Evolutionary conservation across 2,888 invertebrate genomes (phyloP), one percentile per base, ranked within the genome.

Genomic region (Tipula vernalis): DNA sequence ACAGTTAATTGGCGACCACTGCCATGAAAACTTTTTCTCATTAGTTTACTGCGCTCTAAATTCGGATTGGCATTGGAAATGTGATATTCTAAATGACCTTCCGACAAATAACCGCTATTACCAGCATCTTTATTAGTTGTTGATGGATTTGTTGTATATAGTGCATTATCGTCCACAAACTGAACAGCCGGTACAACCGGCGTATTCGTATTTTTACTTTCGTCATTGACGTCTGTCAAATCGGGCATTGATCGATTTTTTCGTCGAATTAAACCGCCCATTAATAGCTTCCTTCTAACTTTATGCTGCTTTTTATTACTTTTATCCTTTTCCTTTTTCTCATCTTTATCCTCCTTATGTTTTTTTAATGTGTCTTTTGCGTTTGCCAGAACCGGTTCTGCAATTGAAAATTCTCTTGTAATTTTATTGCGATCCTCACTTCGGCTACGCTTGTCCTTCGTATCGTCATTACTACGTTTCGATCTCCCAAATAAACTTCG

Each of bases 191-290:
- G 15, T 47, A 36, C 86, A 2, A 90, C 87, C 89, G 90, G 42
- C 88, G 89, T 88, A 89, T 91, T 39, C 89, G 90, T 88, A 89
- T 88, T 71, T 88, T 90, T 89, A 88, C 92, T 89, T 87, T 90
- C 89, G 86, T 89, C 90, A 83, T 89, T 94, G 86, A 95, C 95
- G 90, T 97, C 97, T 0, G 97, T 95, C 86, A 98, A 92, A 92
- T 98, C 98, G 0, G 98, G 98, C 96, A 98, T 96, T 87, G 97
- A 97, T 88, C 97, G 93, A 90, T 98, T 98, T 90, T 98, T 98
- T 42, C 97, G 93, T 87, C 96, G 94, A 86, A 98, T 97, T 86
- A 98, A 92, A 1, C 97, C 97, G 13, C 97, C 97, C 97, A 98
- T 97, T 6, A 98, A 90, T 3, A 97, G 91, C 91, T 97, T 97